These are phyloP conservation scores for Sciurus niger DNA, from an alignment of 2,113 vertebrate species.

Conservation along the genomic window DNA sequence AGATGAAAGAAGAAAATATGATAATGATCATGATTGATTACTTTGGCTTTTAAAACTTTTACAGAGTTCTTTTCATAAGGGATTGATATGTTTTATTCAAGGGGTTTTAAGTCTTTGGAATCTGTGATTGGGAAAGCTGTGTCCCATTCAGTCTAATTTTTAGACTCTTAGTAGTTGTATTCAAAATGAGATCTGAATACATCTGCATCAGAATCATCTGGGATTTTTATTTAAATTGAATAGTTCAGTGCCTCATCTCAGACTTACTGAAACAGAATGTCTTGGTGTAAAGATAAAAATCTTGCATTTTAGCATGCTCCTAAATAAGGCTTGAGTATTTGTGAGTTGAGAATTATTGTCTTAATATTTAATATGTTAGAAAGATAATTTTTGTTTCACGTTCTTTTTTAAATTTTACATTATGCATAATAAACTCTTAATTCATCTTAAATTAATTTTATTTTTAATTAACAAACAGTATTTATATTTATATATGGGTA, in stretches of 20 bases:
- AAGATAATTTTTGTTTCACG: background rate
- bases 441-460: background rate
- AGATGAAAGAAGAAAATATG: constrained; percentile 20
- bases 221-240: background rate
- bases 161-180: background rate
- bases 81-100: background rate
- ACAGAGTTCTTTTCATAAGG: background rate
- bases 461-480: background rate
- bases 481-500: background rate
- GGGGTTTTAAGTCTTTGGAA: constrained; percentile 39
- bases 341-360: background rate
- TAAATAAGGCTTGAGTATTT: background rate
- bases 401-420: constrained; percentile 9
- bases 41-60: constrained; percentile 50
- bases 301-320: background rate
- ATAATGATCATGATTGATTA: background rate
- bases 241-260: background rate
- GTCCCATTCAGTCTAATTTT: background rate
- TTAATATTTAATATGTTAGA: background rate
- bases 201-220: background rate
- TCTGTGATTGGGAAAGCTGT: constrained; percentile 23
- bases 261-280: background rate
- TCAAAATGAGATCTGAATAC: background rate
- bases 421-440: background rate
- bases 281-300: background rate